Conservation (phyloP, 2,797 vertebrate genomes). For the Enteromius afrohamiltoni region DNA sequence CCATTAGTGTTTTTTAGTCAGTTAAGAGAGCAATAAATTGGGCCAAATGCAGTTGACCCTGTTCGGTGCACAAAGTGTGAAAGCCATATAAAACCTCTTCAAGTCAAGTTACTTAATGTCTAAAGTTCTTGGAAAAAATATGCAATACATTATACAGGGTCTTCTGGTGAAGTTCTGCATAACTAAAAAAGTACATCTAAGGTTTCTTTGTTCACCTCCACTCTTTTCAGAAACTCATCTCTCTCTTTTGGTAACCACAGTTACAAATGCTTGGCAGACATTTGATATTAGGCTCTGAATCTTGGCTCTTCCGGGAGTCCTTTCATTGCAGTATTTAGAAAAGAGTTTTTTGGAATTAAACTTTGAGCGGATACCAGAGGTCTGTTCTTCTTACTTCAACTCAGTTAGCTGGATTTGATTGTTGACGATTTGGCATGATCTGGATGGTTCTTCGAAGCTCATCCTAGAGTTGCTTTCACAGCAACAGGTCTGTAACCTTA, state of each 20-base stretch:
- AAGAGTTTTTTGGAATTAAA: background rate
- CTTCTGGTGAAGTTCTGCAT: slow-evolving; percentile 20
- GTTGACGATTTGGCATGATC: background rate
- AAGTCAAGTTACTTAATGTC: background rate
- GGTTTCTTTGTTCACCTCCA: slow-evolving; percentile 7
- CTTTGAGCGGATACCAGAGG: background rate
- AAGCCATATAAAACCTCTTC: background rate
- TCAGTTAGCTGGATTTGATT: background rate
- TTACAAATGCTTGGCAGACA: slow-evolving; percentile 31
- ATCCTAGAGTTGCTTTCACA: background rate
- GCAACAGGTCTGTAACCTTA: background rate
- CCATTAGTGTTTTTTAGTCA: background rate
- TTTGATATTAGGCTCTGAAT: slow-evolving; percentile 9
- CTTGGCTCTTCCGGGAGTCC: slow-evolving; percentile 3
- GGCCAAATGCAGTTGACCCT: background rate
- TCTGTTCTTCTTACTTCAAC: background rate
- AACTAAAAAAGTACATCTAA: background rate
- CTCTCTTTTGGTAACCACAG: slow-evolving; percentile 24
- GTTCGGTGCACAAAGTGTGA: background rate
- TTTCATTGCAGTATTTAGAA: background rate
- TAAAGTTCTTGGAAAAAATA: background rate
- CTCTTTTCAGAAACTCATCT: background rate
- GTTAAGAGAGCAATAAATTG: background rate
- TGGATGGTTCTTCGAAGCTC: background rate
- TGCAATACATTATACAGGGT: background rate